Conservation (phyloP, 2,888 invertebrate species). For the Flabesymbios commensalis region DNA sequence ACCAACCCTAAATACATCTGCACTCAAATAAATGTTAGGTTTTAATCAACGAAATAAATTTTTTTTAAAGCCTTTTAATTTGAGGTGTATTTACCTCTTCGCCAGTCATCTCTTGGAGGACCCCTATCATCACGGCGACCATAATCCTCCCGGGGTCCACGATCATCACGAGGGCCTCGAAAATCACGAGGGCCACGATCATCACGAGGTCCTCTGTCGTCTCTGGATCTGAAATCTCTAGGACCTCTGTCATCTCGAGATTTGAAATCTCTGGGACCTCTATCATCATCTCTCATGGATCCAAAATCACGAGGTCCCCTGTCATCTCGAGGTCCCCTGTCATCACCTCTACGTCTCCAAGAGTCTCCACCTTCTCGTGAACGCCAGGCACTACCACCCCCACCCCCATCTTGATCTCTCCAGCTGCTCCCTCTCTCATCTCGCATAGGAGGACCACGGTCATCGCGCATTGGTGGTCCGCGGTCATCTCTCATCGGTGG, state of each 20-base stretch:
- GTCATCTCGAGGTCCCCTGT: slow-evolving; percentile 17
- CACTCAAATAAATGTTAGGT: too few relatives aligned
- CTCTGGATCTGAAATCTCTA: slow-evolving; percentile 13
- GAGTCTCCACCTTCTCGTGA: not conserved
- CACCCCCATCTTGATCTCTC: slow-evolving; percentile 1
- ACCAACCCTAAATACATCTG: too few relatives aligned
- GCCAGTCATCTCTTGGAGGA: slow-evolving; percentile 9
- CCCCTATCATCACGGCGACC: slow-evolving; percentile 20
- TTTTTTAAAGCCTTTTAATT: too few relatives aligned
- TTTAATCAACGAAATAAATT: too few relatives aligned
- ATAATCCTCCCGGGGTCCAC: slow-evolving; percentile 12
- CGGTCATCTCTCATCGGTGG: slow-evolving; percentile 4
- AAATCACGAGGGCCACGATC: slow-evolving; percentile 15
- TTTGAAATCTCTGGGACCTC: slow-evolving; percentile 5
- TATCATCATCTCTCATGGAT: slow-evolving; percentile 14
- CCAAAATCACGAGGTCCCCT: slow-evolving; percentile 24
- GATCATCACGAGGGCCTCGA: slow-evolving; percentile 18
- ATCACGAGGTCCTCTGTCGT: slow-evolving; percentile 14
- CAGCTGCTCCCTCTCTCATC: slow-evolving; percentile 17
- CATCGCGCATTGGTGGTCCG: slow-evolving; percentile 9
- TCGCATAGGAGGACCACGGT: slow-evolving; percentile 19
- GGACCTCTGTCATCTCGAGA: slow-evolving; percentile 19
- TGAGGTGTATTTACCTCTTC: too few relatives aligned
- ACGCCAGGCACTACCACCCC: not conserved
- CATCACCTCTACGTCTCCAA: slow-evolving; percentile 1